These are phyloP conservation scores for Psittacula cyanocephala DNA, from an alignment of 2,113 vertebrate genomes.

Conservation along the genomic window DNA sequence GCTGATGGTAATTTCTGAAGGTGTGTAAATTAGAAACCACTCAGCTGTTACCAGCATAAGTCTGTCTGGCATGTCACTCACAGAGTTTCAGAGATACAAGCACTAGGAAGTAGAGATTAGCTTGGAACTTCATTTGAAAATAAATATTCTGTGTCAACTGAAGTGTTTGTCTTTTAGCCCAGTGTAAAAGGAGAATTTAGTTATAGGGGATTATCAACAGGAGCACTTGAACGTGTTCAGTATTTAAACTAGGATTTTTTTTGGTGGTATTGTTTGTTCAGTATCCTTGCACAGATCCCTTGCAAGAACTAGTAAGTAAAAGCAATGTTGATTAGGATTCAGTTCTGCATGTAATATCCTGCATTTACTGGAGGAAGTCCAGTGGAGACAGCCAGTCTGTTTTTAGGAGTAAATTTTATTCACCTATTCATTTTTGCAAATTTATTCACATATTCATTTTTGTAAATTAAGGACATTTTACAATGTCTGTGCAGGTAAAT, in stretches of 20 bases:
- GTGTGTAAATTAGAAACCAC: not conserved
- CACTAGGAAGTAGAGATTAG: not conserved
- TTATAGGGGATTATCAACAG: not conserved
- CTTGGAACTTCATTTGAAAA: not conserved
- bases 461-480: not conserved
- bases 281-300: not conserved
- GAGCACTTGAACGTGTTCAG: not conserved
- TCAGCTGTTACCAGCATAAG: not conserved
- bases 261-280: not conserved
- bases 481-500: not conserved
- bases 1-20: not conserved
- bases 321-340: not conserved
- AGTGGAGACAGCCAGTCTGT: not conserved
- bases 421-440: accelerated
- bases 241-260: not conserved
- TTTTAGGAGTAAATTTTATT: not conserved
- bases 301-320: not conserved
- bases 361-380: not conserved
- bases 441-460: not conserved
- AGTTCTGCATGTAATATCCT: not conserved
- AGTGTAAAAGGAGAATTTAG: not conserved
- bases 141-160: not conserved
- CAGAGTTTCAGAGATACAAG: not conserved
- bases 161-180: not conserved
- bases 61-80: not conserved